A percentile compares a stretch with the other conserved stretches of the same genome.
Conservation (phyloP, 30 jellyfish, hydroid and myxozoan species). For the Aurelia coerulea region DNA sequence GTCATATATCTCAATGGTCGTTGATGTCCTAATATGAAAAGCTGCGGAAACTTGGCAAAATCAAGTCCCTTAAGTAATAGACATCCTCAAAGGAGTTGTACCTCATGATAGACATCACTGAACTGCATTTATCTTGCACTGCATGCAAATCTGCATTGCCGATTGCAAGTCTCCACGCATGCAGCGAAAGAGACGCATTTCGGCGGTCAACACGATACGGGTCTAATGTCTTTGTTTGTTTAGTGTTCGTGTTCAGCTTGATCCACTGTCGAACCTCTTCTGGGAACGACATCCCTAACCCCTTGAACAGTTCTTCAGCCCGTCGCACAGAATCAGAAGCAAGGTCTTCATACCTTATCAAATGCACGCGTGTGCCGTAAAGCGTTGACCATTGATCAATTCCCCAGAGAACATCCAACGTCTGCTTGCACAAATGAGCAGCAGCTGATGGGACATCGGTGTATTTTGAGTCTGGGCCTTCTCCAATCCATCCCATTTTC, state of each 20-base stretch:
- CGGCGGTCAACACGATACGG: conserved; percentile 84
- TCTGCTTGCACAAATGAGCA: conserved; percentile 75
- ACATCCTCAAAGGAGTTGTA: conserved; percentile 75
- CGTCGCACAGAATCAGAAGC: conserved; percentile 72
- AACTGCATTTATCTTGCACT: conserved; percentile 72
- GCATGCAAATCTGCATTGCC: conserved; percentile 47
- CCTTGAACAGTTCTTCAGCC: conserved; percentile 58
- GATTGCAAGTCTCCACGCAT: conserved; percentile 78
- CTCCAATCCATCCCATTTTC: conserved; percentile 89
- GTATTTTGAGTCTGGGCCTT: conserved; percentile 61
- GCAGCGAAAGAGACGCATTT: conserved; percentile 77
- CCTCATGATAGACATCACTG: conserved; percentile 72
- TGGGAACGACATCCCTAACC: conserved; percentile 51
- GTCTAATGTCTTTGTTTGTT: conserved; percentile 41
- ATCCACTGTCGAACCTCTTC: conserved; percentile 80
- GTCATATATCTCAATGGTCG: too few species aligned
- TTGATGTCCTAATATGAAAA: conserved; percentile 16
- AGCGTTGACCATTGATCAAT: conserved; percentile 56
- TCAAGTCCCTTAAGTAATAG: conserved; percentile 30
- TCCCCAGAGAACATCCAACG: conserved; percentile 60
- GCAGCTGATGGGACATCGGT: conserved; percentile 75
- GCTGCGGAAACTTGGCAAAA: conserved; percentile 52
- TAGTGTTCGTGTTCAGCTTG: conserved; percentile 69
- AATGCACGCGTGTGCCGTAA: conserved; percentile 46
- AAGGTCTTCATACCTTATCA: conserved; percentile 89